These are phyloP conservation scores for Stenoptilia bipunctidactyla DNA, from an alignment of 2,888 invertebrate species.

Conservation along the genomic window DNA sequence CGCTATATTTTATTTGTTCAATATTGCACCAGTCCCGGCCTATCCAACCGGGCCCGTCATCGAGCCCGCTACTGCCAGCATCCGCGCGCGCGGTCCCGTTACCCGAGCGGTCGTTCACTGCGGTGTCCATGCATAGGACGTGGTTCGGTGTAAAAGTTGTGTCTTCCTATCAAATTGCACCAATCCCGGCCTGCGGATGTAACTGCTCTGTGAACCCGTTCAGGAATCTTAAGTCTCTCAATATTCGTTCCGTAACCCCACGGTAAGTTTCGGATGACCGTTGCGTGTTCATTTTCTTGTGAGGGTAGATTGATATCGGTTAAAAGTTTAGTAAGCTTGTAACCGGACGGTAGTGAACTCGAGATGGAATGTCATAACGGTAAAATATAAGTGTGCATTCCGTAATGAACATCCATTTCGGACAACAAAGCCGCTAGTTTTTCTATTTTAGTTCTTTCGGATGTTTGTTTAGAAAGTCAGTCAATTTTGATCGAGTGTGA, in stretches of 20 bases:
- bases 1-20: constrained; percentile 62
- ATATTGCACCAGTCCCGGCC: constrained; percentile 74
- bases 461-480: constrained; percentile 1
- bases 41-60: constrained; percentile 64
- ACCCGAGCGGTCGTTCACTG: constrained; percentile 62
- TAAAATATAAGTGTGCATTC: not conserved
- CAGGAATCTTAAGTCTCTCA: constrained; percentile 25
- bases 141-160: constrained; percentile 68
- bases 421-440: not conserved
- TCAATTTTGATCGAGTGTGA: not conserved
- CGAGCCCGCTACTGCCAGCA: constrained; percentile 62
- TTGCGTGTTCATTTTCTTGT: not conserved
- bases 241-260: constrained; percentile 20
- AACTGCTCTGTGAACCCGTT: constrained; percentile 26
- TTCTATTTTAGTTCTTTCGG: not conserved
- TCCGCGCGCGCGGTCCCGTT: constrained; percentile 66
- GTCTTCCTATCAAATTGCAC: constrained; percentile 65
- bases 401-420: not conserved
- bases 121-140: constrained; percentile 68
- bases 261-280: constrained; percentile 15
- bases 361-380: not conserved
- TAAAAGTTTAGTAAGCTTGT: not conserved
- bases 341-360: not conserved
- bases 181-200: constrained; percentile 71
- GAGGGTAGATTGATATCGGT: constrained; percentile 1